A percentile compares a stretch with the other conserved stretches of the same genome.
Conservation (phyloP, 2,797 vertebrate species). For the Eulemur albifrons region DNA sequence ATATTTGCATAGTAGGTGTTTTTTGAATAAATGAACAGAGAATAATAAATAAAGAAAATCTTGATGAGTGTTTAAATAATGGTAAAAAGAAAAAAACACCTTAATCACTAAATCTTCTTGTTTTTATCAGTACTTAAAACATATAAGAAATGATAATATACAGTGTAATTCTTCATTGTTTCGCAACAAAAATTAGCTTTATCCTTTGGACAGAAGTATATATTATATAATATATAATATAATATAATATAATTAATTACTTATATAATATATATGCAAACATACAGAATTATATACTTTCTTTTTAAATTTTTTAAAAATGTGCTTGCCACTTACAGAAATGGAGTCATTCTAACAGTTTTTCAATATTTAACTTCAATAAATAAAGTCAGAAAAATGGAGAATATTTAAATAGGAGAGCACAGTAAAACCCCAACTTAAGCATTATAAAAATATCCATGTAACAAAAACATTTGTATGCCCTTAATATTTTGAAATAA, state of each 20-base stretch:
- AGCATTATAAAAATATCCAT: background rate
- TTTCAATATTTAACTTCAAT: background rate
- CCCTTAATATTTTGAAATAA: too few relatives aligned
- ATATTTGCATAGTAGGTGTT: background rate
- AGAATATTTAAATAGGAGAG: background rate
- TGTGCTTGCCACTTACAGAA: accelerated
- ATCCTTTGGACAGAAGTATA: background rate
- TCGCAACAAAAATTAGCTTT: background rate
- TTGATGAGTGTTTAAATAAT: background rate
- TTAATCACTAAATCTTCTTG: background rate
- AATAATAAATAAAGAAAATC: background rate
- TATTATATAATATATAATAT: background rate
- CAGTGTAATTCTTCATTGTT: background rate
- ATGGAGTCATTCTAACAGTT: background rate
- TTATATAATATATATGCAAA: background rate
- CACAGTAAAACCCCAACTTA: background rate
- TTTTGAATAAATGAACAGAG: background rate
- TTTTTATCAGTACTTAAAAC: background rate
- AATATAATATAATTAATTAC: background rate
- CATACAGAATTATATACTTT: background rate
- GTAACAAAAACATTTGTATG: background rate
- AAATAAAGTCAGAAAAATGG: background rate
- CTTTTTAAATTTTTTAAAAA: background rate
- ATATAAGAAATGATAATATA: background rate
- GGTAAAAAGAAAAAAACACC: background rate